Evolutionary conservation across 2,797 vertebrate species (phyloP).

Genomic region (Avahi laniger): DNA sequence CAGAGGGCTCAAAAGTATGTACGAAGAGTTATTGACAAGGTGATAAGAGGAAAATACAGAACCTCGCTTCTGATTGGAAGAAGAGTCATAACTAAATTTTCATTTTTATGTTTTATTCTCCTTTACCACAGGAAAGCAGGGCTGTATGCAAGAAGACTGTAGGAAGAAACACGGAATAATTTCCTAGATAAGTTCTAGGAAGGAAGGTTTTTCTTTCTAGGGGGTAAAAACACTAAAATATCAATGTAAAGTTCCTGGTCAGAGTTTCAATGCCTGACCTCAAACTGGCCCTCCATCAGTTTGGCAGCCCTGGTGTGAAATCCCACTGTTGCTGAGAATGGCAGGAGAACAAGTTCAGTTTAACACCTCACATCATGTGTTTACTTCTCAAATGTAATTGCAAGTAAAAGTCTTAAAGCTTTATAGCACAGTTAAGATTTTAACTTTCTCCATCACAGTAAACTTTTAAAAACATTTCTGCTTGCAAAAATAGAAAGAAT

Average conservation of each 20-base stretch:
- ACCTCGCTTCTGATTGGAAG: neutral
- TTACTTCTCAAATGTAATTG: neutral
- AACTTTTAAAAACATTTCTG: neutral
- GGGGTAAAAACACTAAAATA: neutral
- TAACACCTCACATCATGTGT: neutral
- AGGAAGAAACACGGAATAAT: neutral
- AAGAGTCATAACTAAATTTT: too few species aligned
- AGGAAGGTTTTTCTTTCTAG: neutral
- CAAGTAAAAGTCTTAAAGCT: neutral
- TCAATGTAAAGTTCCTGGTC: neutral
- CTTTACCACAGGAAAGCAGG: neutral
- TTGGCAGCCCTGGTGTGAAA: neutral
- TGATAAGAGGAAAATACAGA: neutral
- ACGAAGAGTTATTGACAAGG: too few species aligned
- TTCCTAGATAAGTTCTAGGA: neutral
- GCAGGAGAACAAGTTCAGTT: neutral
- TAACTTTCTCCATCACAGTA: neutral
- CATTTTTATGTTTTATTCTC: neutral
- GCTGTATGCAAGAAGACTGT: neutral
- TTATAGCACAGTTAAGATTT: neutral
- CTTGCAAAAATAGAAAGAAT: neutral
- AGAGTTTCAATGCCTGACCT: neutral
- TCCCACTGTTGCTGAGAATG: rapidly evolving
- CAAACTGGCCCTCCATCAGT: neutral
- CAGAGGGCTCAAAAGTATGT: neutral